Percentiles rank a stretch among this genome's conserved stretches.
These are phyloP conservation scores for Anastrepha obliqua DNA, from an alignment of 1,140 invertebrate genomes.

Conservation along the genomic window DNA sequence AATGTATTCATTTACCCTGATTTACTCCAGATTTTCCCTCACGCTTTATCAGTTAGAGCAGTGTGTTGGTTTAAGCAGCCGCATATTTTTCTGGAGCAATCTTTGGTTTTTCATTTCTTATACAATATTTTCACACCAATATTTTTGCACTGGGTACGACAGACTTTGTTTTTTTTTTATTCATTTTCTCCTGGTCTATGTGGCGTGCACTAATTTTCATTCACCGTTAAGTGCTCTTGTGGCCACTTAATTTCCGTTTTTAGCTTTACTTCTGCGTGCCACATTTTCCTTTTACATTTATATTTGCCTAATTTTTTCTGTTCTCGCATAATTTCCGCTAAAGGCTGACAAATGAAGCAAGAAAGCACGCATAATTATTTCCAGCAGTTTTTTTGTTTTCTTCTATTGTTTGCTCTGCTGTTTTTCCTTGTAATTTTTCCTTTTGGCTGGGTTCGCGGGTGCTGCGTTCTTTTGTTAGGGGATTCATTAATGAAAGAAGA, in stretches of 20 bases:
- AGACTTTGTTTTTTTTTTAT: background rate
- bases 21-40: no score
- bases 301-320: background rate
- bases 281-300: constrained; percentile 11
- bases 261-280: constrained; percentile 7
- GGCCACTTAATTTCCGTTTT: constrained; percentile 42
- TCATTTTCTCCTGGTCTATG: background rate
- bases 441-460: background rate
- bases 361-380: constrained; percentile 30
- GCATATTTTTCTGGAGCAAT: no score
- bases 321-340: background rate
- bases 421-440: background rate
- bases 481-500: background rate
- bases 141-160: background rate
- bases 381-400: background rate
- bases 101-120: no score
- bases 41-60: no score
- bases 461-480: background rate
- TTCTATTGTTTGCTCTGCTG: background rate
- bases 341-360: constrained; percentile 16
- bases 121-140: background rate
- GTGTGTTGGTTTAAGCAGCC: no score
- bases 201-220: background rate
- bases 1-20: no score
- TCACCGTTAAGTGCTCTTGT: constrained; percentile 24